Evolutionary conservation across 2,797 vertebrate species (phyloP).

Genomic region (Pangasius larnaudii): DNA sequence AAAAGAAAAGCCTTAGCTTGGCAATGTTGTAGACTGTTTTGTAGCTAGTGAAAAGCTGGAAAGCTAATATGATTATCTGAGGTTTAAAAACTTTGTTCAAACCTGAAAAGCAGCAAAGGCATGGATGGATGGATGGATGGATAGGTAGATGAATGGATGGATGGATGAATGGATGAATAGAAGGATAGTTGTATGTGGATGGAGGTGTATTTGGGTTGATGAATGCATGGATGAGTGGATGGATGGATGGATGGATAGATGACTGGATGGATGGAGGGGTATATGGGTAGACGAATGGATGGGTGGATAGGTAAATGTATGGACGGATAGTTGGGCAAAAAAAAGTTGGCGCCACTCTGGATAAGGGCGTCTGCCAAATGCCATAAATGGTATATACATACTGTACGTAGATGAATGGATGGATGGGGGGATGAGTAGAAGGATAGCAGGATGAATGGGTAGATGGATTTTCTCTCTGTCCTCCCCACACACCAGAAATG

Average conservation of each 20-base stretch:
- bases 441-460: neutral
- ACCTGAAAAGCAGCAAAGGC: neutral
- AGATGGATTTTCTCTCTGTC: neutral
- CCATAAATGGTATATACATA: neutral
- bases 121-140: neutral
- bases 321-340: neutral
- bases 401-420: neutral
- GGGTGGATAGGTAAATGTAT: neutral
- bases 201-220: too few species aligned
- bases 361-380: too few species aligned
- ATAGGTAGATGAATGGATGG: neutral
- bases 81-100: neutral
- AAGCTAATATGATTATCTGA: neutral
- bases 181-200: neutral
- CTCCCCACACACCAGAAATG: neutral
- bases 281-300: neutral
- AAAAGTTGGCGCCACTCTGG: too few species aligned
- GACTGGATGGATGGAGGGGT: neutral
- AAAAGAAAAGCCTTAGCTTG: neutral
- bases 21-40: neutral
- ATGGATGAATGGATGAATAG: neutral
- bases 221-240: neutral
- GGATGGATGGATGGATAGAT: neutral
- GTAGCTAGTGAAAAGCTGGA: neutral
- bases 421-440: too few species aligned